Conservation (phyloP, 2,888 invertebrate genomes). For the Pyrochroa serraticornis region DNA sequence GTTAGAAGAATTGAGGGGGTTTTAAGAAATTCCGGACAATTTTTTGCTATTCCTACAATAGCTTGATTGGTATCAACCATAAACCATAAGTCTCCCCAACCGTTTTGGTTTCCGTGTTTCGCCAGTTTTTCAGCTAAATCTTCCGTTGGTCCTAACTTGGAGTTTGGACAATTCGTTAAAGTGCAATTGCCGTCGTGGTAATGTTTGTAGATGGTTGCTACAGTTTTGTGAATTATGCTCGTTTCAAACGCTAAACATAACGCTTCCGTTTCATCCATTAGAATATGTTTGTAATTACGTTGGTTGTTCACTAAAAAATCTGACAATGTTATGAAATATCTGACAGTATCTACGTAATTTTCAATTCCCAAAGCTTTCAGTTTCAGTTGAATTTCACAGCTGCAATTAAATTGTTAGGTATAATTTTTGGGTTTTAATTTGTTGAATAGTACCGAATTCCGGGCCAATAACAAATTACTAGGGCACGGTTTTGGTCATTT, state of each 20-base stretch:
- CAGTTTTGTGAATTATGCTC: constrained; percentile 45
- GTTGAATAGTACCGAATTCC: constrained; percentile 47
- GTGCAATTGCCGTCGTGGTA: constrained; percentile 49
- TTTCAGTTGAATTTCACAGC: constrained; percentile 48
- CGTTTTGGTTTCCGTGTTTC: constrained; percentile 29
- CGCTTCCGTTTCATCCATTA: constrained; percentile 55
- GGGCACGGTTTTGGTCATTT: constrained; percentile 49
- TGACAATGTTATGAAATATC: constrained; percentile 49
- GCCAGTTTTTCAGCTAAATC: constrained; percentile 32
- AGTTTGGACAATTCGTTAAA: constrained; percentile 29
- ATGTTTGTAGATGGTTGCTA: constrained; percentile 41
- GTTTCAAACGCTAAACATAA: constrained; percentile 50
- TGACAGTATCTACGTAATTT: constrained; percentile 48
- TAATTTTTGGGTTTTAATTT: background rate
- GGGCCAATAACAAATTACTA: constrained; percentile 55
- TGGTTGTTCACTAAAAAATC: constrained; percentile 46
- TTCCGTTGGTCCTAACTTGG: constrained; percentile 8
- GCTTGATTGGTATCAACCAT: constrained; percentile 55
- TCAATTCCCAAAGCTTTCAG: constrained; percentile 42
- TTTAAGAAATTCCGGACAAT: constrained; percentile 48
- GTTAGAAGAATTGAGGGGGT: constrained; percentile 46
- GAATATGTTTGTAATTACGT: constrained; percentile 51
- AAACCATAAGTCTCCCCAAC: constrained; percentile 55
- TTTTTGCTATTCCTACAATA: constrained; percentile 51
- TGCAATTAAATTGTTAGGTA: constrained; percentile 18